A percentile compares a stretch with the other conserved stretches of the same genome.
Conservation (phyloP, 2,888 invertebrate genomes). For the Euproctis similis region DNA sequence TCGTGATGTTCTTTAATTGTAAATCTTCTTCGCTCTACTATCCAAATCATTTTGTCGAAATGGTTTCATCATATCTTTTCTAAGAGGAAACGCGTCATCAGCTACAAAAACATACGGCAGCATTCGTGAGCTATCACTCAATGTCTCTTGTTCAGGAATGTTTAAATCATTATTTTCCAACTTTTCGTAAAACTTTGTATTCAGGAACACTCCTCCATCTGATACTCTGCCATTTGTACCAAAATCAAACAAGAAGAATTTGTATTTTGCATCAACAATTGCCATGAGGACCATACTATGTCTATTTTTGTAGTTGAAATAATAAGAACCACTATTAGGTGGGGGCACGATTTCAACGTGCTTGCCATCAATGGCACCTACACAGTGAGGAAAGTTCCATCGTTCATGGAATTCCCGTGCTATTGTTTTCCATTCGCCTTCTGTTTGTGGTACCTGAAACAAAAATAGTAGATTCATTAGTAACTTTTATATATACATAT, state of each 20-base stretch:
- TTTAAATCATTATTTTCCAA: background rate
- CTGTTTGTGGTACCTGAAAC: too few relatives aligned
- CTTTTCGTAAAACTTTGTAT: slow-evolving; percentile 4
- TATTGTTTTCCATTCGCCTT: too few relatives aligned
- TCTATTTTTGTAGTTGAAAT: slow-evolving; percentile 7
- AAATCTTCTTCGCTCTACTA: slow-evolving; percentile 15
- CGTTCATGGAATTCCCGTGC: too few relatives aligned
- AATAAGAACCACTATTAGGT: slow-evolving; percentile 7
- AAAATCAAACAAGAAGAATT: slow-evolving; percentile 9
- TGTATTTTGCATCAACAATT: slow-evolving; percentile 6
- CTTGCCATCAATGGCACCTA: slow-evolving; percentile 10
- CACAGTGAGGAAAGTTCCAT: slow-evolving; percentile 8
- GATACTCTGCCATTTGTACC: slow-evolving; percentile 6
- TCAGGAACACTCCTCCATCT: slow-evolving; percentile 3
- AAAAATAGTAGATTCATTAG: too few relatives aligned
- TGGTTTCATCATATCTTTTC: background rate
- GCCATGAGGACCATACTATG: slow-evolving; percentile 6
- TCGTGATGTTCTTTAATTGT: slow-evolving; percentile 27
- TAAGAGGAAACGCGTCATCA: slow-evolving; percentile 5
- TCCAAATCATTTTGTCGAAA: slow-evolving; percentile 1
- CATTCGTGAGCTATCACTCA: slow-evolving; percentile 5
- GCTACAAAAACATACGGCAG: slow-evolving; percentile 5
- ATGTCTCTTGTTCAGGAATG: slow-evolving; percentile 1
- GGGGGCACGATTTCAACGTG: slow-evolving; percentile 6
- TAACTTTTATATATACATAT: too few relatives aligned